Conservation (phyloP, 2,113 vertebrate genomes). For the Peucedramus taeniatus region DNA sequence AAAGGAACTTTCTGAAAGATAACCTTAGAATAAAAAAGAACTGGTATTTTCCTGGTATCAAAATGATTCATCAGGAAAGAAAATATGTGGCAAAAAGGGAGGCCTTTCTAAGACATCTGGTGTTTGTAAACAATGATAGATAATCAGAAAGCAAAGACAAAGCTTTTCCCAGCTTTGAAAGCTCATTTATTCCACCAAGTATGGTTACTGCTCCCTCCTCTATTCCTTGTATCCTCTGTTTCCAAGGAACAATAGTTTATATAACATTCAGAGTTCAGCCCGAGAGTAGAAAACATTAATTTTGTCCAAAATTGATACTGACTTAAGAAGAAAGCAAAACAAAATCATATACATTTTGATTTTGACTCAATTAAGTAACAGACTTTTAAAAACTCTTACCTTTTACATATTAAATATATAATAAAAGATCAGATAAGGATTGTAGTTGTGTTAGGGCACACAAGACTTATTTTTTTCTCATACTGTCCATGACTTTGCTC, state of each 20-base stretch:
- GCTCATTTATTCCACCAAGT: background rate
- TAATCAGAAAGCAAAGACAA: background rate
- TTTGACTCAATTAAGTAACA: background rate
- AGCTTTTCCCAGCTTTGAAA: background rate
- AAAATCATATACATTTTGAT: accelerated
- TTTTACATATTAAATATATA: background rate
- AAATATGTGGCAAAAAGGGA: background rate
- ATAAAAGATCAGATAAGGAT: background rate
- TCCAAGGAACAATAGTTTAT: background rate
- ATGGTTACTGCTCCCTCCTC: background rate
- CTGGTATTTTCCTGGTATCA: background rate
- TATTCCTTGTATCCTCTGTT: background rate
- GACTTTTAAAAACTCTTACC: background rate
- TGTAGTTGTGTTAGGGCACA: background rate
- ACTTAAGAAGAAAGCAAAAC: background rate
- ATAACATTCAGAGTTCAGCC: background rate
- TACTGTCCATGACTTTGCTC: background rate
- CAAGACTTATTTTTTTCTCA: background rate
- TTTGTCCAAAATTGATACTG: background rate
- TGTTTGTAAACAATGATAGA: background rate
- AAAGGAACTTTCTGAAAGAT: background rate
- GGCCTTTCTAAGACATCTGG: background rate
- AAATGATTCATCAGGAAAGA: background rate
- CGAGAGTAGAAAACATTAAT: background rate
- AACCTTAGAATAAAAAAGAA: background rate